Percentiles rank a stretch among this genome's conserved stretches.
Conservation (phyloP, 1,140 invertebrate genomes). For the Solen grandis region DNA sequence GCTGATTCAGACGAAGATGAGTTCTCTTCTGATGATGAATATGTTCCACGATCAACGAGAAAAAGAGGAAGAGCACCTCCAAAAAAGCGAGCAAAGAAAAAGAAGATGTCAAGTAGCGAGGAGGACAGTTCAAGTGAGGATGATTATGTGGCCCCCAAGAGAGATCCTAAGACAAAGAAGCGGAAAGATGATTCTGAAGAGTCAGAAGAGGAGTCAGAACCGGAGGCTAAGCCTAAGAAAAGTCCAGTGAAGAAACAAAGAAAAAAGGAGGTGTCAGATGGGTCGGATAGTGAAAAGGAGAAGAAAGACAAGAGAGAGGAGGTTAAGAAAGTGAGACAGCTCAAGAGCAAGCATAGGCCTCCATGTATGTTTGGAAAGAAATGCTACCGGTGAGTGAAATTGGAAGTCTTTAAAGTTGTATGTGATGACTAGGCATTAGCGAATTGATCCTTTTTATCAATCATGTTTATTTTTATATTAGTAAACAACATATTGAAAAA, state of each 20-base stretch:
- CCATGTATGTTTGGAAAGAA: slow-evolving; percentile 78
- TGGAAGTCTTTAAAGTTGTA: not conserved
- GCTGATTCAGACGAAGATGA: slow-evolving; percentile 68
- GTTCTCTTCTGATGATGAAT: slow-evolving; percentile 69
- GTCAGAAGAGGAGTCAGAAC: slow-evolving; percentile 54
- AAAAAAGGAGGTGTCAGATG: slow-evolving; percentile 33
- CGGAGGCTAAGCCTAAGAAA: slow-evolving; percentile 46
- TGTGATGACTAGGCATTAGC: no score
- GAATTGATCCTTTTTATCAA: no score
- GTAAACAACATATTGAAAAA: no score
- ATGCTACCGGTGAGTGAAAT: slow-evolving; percentile 77
- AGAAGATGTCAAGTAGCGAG: slow-evolving; percentile 33
- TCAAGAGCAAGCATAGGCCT: slow-evolving; percentile 57
- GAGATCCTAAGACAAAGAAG: slow-evolving; percentile 60
- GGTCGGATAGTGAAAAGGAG: slow-evolving; percentile 46
- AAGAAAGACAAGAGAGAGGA: slow-evolving; percentile 50
- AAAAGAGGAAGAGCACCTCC: slow-evolving; percentile 53
- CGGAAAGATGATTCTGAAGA: slow-evolving; percentile 51
- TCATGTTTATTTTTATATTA: no score
- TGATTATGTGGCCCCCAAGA: slow-evolving; percentile 54
- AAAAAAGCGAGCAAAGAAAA: slow-evolving; percentile 45
- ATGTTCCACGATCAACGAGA: slow-evolving; percentile 70
- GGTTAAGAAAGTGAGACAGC: slow-evolving; percentile 29
- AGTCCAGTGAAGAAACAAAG: slow-evolving; percentile 25
- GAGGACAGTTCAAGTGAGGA: slow-evolving; percentile 61